Evolutionary conservation across 2,113 vertebrate species (phyloP).

Genomic region (Condylura cristata): DNA sequence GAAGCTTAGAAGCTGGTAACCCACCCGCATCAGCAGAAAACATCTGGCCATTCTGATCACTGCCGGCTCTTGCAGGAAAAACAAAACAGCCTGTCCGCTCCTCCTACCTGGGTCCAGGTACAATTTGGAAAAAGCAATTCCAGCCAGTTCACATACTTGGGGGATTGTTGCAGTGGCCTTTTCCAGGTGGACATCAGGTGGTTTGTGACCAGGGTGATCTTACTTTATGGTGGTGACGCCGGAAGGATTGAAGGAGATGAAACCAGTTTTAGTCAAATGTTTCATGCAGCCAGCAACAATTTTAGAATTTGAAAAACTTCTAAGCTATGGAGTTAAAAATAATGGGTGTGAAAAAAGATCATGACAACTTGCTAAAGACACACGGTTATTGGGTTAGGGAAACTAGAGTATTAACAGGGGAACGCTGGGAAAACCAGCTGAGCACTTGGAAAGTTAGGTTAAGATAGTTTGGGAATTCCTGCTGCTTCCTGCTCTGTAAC

Average conservation of each 20-base stretch:
- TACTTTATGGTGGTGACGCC: background rate
- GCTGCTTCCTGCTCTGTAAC: background rate
- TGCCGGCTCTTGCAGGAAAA: background rate
- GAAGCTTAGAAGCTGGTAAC: background rate
- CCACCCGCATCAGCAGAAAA: background rate
- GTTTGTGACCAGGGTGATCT: background rate
- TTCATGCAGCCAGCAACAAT: background rate
- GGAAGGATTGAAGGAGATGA: background rate
- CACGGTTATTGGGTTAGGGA: background rate
- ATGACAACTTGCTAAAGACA: background rate
- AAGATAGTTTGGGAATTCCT: background rate
- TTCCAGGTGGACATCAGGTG: background rate
- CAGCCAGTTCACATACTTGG: background rate
- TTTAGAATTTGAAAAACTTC: constrained; percentile 20
- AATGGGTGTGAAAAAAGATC: background rate
- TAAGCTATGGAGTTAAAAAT: background rate
- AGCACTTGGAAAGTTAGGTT: background rate
- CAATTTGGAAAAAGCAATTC: background rate
- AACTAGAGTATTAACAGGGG: background rate
- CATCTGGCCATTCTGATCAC: background rate
- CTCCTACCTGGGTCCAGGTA: background rate
- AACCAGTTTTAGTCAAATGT: constrained; percentile 8
- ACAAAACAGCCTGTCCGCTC: background rate
- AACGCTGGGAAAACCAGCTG: background rate
- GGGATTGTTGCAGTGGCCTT: background rate